These are phyloP conservation scores for Pherbina coryleti DNA, from an alignment of 2,888 invertebrate species.

Conservation along the genomic window DNA sequence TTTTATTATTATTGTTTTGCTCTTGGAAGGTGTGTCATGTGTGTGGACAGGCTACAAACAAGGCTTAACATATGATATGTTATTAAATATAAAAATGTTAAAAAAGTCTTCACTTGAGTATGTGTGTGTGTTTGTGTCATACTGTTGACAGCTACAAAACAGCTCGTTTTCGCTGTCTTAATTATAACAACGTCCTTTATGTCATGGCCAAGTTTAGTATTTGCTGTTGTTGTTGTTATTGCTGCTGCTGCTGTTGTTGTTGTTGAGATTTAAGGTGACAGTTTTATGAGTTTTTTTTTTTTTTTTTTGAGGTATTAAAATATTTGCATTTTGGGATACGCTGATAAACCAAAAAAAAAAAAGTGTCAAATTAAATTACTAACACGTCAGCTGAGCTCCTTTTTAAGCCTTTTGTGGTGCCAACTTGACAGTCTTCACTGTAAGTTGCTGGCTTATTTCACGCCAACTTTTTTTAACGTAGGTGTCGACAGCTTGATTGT, in stretches of 20 bases:
- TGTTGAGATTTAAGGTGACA: conserved; percentile 41
- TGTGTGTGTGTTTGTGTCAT: not conserved
- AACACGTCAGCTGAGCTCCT: conserved; percentile 41
- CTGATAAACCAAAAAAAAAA: conserved; percentile 46
- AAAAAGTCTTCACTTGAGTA: not conserved
- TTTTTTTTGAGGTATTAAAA: not conserved
- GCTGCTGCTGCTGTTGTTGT: not conserved
- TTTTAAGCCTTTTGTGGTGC: not conserved
- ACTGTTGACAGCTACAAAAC: too few species aligned
- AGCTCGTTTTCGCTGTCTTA: not conserved
- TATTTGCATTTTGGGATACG: conserved; percentile 38
- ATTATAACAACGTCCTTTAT: not conserved
- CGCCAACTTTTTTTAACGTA: too few species aligned
- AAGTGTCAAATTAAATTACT: conserved; percentile 52
- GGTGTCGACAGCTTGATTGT: too few species aligned
- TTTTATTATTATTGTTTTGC: too few species aligned
- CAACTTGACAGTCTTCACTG: not conserved
- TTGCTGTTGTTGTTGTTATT: not conserved
- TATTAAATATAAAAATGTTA: not conserved
- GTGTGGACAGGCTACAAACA: not conserved
- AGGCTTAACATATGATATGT: not conserved
- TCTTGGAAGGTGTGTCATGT: not conserved
- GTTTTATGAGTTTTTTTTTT: conserved; percentile 41
- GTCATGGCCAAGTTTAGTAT: not conserved
- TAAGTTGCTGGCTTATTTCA: too few species aligned